Base-by-base conservation (phyloP, 2,113 vertebrate species). In the Crotalus helleri region DNA sequence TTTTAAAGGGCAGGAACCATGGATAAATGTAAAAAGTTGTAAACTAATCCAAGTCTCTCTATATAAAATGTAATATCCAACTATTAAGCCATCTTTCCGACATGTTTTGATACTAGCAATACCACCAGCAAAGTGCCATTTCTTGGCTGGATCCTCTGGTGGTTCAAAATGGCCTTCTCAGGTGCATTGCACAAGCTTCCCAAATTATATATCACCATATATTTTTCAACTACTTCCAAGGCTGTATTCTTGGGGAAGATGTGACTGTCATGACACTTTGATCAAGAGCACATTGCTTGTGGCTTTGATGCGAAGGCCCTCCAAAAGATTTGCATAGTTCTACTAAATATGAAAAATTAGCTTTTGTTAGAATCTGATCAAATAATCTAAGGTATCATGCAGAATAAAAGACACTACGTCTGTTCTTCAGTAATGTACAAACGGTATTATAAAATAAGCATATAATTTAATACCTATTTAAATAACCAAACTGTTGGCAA, bases 401-500 rank as follows among this genome's bases (percentile, higher is more conserved):
- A 9, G 87, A 93, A 55, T 39, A 69, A 26, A 46, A 85, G 17
- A 90, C 39, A 0, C 0, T 46, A 64, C 54, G n/a, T 51, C 3
- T 3, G 33, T 89, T 53, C 49, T 64, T 85, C 44, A 0, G 51
- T 53, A 49, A 94, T 88, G 87, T 91, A 49, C 53, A 39, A 39
- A 3, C 6, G 39, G 69, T 39, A 86, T 10, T 81, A 93, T 0
- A 59, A 81, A 96, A 94, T 53, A 92, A 91, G 49, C 6, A 93
- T 94, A 91, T 85, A 3, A 74, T 94, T 93, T 91, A 93, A 85
- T 64, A 93, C 29, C 92, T 94, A 93, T 92, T 95, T 58, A 95
- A 92, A 24, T 95, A 94, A 93, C 87, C 13, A 94, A 91, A 92
- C 88, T 90, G 46, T 59, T 93, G 93, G 93, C 91, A 93, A 95